phyloP scores from a whole-genome alignment of 2,888 invertebrate genomes.

The Dioctria linearis region DNA sequence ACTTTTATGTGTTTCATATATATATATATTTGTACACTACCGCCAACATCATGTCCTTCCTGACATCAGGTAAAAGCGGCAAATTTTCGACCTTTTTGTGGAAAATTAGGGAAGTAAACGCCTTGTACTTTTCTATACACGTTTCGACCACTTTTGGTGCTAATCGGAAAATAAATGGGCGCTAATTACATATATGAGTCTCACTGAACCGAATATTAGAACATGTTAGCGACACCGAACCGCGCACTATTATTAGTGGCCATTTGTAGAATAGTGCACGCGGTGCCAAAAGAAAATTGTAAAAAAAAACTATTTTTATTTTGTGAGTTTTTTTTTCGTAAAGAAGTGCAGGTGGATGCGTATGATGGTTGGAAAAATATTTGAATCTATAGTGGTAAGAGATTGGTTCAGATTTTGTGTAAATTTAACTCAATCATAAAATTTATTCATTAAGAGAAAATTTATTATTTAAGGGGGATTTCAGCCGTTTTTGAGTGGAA shows the following conservation, averaged over 20 bases:
- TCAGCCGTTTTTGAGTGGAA: too few species aligned
- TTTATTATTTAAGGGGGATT: too few species aligned
- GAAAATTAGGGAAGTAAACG: slow-evolving; percentile 49
- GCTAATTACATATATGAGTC: slow-evolving; percentile 54
- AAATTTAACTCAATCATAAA: too few species aligned
- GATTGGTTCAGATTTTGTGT: too few species aligned
- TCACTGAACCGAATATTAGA: slow-evolving; percentile 16
- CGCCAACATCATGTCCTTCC: neutral
- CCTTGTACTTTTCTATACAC: slow-evolving; percentile 11
- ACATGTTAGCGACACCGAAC: slow-evolving; percentile 24
- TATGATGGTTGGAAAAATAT: too few species aligned
- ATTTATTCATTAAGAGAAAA: too few species aligned
- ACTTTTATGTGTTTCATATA: slow-evolving; percentile 15
- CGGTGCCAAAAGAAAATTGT: slow-evolving; percentile 30
- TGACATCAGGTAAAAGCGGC: neutral
- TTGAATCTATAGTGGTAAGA: too few species aligned
- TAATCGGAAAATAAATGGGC: slow-evolving; percentile 58
- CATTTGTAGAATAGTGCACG: slow-evolving; percentile 11
- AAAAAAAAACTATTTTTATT: slow-evolving; percentile 2
- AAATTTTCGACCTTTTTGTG: slow-evolving; percentile 40
- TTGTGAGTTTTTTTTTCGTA: neutral
- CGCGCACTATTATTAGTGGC: slow-evolving; percentile 37
- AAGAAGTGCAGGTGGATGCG: too few species aligned
- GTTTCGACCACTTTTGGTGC: slow-evolving; percentile 46
- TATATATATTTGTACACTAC: slow-evolving; percentile 2